A percentile compares a stretch with the other conserved stretches of the same genome.
Evolutionary conservation across 2,888 invertebrate genomes (phyloP).

Genomic region (Ommatoiulus sabulosus): DNA sequence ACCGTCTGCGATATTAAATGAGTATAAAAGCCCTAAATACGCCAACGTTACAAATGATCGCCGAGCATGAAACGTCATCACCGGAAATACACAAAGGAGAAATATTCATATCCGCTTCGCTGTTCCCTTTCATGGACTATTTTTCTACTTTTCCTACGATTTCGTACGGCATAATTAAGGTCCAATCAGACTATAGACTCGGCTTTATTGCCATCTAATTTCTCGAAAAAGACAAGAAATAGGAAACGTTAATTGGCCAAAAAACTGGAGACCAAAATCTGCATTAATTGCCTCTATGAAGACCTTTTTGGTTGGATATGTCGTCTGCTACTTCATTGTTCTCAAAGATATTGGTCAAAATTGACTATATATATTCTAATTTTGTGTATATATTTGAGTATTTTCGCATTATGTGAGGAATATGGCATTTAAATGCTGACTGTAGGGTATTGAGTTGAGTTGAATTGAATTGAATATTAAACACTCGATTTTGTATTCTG

Average conservation of each 20-base stretch:
- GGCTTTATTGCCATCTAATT: background rate
- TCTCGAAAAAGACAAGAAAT: background rate
- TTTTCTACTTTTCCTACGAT: background rate
- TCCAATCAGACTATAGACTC: background rate
- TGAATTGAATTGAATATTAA: no score
- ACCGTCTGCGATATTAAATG: constrained; percentile 38
- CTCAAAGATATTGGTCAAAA: no score
- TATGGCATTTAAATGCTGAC: no score
- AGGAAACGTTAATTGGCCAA: background rate
- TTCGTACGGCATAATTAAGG: background rate
- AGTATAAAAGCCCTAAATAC: background rate
- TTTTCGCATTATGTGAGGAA: no score
- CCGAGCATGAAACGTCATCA: background rate
- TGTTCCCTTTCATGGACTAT: background rate
- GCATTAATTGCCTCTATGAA: no score
- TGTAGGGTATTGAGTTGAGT: no score
- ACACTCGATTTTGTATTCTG: no score
- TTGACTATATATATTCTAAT: no score
- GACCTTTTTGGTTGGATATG: no score
- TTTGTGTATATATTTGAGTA: no score
- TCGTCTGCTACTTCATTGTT: no score
- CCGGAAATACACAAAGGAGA: background rate
- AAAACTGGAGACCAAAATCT: background rate
- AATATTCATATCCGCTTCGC: constrained; percentile 32
- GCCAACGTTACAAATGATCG: background rate